These are phyloP conservation scores for Cromileptes altivelis DNA, from an alignment of 2,113 vertebrate genomes.

Conservation along the genomic window DNA sequence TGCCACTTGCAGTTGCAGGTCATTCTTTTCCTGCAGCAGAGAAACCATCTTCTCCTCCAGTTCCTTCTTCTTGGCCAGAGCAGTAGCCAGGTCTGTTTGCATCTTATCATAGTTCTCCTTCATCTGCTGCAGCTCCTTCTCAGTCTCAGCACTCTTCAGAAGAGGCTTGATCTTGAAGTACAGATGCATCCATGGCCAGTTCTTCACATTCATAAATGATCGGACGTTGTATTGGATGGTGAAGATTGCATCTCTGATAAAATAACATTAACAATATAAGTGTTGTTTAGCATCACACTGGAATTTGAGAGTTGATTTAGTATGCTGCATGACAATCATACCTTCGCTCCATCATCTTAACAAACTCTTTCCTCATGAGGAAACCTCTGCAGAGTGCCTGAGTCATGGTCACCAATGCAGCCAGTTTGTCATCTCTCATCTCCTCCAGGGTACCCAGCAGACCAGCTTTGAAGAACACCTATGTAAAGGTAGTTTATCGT, in stretches of 20 bases:
- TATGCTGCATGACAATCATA: background rate
- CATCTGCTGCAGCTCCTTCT: conserved; percentile 83
- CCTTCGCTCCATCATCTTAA: conserved; percentile 83
- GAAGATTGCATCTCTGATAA: conserved; percentile 86
- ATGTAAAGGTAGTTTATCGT: background rate
- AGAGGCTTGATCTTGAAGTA: conserved; percentile 86
- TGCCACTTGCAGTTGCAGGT: conserved; percentile 82
- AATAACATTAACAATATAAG: background rate
- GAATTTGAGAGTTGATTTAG: background rate
- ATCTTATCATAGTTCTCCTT: conserved; percentile 90
- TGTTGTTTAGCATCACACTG: background rate
- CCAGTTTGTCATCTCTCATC: conserved; percentile 94
- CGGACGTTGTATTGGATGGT: conserved; percentile 91
- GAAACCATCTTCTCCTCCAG: conserved; percentile 85
- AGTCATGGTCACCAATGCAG: conserved; percentile 84
- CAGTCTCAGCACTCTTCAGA: conserved; percentile 85
- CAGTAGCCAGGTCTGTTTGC: conserved; percentile 86
- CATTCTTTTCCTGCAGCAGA: conserved; percentile 84
- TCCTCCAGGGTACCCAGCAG: conserved; percentile 93
- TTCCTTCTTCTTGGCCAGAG: conserved; percentile 83
- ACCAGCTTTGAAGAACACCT: conserved; percentile 98
- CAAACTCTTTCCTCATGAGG: conserved; percentile 81
- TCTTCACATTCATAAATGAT: conserved; percentile 87
- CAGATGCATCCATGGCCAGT: conserved; percentile 85
- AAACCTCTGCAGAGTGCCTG: conserved; percentile 80